Base-by-base conservation (phyloP, 2,113 vertebrate genomes). In the Tyrannus savana region DNA sequence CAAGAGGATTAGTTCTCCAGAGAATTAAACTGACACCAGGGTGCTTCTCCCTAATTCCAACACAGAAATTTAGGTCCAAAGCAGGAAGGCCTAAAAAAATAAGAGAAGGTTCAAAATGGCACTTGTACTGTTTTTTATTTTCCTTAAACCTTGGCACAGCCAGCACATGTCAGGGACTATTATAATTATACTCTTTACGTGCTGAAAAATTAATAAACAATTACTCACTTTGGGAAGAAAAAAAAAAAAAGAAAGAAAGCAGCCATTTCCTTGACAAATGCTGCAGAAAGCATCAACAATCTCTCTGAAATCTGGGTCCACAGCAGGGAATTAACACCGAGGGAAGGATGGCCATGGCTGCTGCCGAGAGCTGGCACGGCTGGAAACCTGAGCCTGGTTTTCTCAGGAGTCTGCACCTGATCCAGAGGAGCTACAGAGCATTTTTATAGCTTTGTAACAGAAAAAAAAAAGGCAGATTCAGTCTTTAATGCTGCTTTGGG, bases 171-270 rank as follows among this genome's bases (percentile, higher is more conserved):
- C 96, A 97, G 78, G 39, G 91, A 95, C 91, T 93, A 96, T 95
- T 93, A 97, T 76, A 97, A 96, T 95, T 97, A 96, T 71, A 93
- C 85, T 91, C 94, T 94, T 95, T 96, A 94, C 9, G 12, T 96
- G 91, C 93, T 97, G 89, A 97, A 97, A 97, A 97, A 96, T 95
- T 97, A 95, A 96, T 95, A 96, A 96, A 95, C 92, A 97, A 94
- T 96, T 93, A 97, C 73, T 81, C 60, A 94, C 92, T 97, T 93
- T 85, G 87, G 81, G 59, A 31, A 30, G 30, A 19, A 28, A 74
- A 85, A 84, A 25, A 50, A 50, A 67, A 67, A n/a, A 68, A 39
- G 84, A 95, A 87, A 83, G 31, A 47, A 90, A 95, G 63, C 84
- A 90, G 77, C 28, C 68, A 5, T 92, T 95, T 96, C 94, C 79